These are phyloP conservation scores for Holotrichia oblita DNA, from an alignment of 1,140 invertebrate genomes.

Conservation along the genomic window DNA sequence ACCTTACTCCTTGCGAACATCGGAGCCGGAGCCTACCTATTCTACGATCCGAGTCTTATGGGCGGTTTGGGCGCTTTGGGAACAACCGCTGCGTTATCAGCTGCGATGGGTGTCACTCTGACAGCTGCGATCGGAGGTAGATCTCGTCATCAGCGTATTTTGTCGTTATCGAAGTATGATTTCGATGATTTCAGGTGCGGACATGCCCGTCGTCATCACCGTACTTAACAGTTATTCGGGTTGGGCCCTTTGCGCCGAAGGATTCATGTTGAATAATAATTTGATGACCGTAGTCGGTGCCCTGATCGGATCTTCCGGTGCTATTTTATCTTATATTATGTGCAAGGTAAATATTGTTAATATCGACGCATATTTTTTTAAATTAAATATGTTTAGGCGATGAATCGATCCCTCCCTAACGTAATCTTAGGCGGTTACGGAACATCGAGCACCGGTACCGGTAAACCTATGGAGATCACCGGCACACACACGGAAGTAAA, in stretches of 20 bases:
- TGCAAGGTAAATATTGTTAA: slow-evolving; percentile 75
- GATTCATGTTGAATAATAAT: slow-evolving; percentile 94
- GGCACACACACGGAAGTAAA: slow-evolving; percentile 87
- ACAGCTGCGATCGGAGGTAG: slow-evolving; percentile 85
- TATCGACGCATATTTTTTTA: neutral
- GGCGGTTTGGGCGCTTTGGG: slow-evolving; percentile 76
- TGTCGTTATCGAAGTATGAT: neutral
- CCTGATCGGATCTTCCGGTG: slow-evolving; percentile 89
- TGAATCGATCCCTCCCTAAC: slow-evolving; percentile 90
- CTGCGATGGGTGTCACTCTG: slow-evolving; percentile 85
- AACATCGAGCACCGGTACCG: slow-evolving; percentile 73
- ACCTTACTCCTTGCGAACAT: slow-evolving; percentile 74
- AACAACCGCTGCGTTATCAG: slow-evolving; percentile 76
- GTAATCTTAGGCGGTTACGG: slow-evolving; percentile 91
- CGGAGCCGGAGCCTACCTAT: slow-evolving; percentile 77
- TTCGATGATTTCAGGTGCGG: slow-evolving; percentile 70
- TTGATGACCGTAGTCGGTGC: slow-evolving; percentile 92
- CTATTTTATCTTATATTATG: slow-evolving; percentile 95
- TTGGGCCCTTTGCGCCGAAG: slow-evolving; percentile 90
- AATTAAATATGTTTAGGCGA: slow-evolving; percentile 69
- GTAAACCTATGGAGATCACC: slow-evolving; percentile 79
- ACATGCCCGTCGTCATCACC: slow-evolving; percentile 95
- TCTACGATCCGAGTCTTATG: slow-evolving; percentile 70
- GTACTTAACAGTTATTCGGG: slow-evolving; percentile 86
- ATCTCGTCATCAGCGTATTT: slow-evolving; percentile 31